Evolutionary conservation across 2,797 vertebrate genomes (phyloP), one percentile per base, ranked within the genome.

Genomic region (Phataginus tricuspis): DNA sequence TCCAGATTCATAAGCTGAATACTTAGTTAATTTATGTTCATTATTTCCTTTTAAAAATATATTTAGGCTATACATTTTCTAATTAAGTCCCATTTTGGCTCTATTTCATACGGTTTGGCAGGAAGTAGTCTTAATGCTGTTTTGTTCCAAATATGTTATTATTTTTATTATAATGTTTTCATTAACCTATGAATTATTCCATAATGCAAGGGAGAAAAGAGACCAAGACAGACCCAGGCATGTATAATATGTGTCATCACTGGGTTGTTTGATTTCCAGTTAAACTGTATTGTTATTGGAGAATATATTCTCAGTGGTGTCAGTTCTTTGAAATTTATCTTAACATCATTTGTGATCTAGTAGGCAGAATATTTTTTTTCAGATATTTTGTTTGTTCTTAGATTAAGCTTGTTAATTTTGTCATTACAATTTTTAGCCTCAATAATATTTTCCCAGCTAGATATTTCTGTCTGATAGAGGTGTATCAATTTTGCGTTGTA

Each of bases 301-400:
- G 25, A 95, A 87, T 53, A 1, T 74, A 21, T 72, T 72, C 23
- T 74, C 27, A 53, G 19, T 16, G 53, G 45, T 66, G 68, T 75
- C 45, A 68, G 4, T 74, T 88, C 61, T 75, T 80, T 78, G 39
- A 57, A 85, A 77, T 86, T 89, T 87, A 64, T 64, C 27, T 45
- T 49, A 63, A 59, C 82, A 61, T 61, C 53, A 16, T 92, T 77
- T 69, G 39, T 75, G 27, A 93, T 74, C 11, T 45, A 25, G 37
- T 66, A 42, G 68, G 37, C 23, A 86, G n/a, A 74, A 34, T 14
- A 39, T 55, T 69, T 91, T 86, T 66, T 80, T 37, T 31, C 27
- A 71, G 57, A 86, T 87, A 74, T 53, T 80, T 93, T 90, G 8
- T 96, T 89, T 97, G 12, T 39, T 93, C 19, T 84, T 87, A 94